phyloP scores from a whole-genome alignment of 2,113 vertebrate species.

The Aix galericulata region DNA sequence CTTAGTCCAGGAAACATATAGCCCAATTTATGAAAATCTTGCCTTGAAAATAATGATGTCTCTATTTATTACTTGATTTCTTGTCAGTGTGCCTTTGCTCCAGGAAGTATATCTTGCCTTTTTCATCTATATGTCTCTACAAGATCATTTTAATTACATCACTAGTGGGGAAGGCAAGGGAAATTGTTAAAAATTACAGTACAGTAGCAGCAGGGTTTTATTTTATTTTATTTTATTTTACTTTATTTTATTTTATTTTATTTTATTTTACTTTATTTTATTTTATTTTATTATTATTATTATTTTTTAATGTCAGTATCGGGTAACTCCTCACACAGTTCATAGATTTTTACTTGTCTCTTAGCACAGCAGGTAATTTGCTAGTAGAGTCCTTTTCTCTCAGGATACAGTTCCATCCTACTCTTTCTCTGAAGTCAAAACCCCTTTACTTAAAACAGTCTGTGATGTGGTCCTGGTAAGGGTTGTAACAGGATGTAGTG shows the following conservation, averaged over 20 bases:
- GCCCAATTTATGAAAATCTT: neutral
- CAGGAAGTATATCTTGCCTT: neutral
- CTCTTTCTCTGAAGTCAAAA: neutral
- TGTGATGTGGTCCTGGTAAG: neutral
- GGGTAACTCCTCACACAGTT: neutral
- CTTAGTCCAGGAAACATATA: neutral
- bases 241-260: too few relatives aligned
- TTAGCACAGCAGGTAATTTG: neutral
- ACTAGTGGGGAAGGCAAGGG: neutral
- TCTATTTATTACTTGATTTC: neutral
- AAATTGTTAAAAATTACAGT: neutral
- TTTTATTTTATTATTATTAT: neutral
- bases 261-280: too few relatives aligned
- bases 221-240: too few relatives aligned
- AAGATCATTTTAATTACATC: neutral
- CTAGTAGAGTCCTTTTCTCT: neutral
- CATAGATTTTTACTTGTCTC: neutral
- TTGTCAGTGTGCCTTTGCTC: neutral
- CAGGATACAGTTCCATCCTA: neutral
- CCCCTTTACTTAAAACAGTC: neutral
- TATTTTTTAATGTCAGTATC: neutral
- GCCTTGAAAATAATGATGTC: neutral
- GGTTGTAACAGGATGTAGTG: neutral
- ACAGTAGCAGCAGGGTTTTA: neutral
- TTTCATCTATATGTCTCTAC: neutral